Conservation (phyloP, 2,888 invertebrate genomes). For the Brenthis hecate region DNA sequence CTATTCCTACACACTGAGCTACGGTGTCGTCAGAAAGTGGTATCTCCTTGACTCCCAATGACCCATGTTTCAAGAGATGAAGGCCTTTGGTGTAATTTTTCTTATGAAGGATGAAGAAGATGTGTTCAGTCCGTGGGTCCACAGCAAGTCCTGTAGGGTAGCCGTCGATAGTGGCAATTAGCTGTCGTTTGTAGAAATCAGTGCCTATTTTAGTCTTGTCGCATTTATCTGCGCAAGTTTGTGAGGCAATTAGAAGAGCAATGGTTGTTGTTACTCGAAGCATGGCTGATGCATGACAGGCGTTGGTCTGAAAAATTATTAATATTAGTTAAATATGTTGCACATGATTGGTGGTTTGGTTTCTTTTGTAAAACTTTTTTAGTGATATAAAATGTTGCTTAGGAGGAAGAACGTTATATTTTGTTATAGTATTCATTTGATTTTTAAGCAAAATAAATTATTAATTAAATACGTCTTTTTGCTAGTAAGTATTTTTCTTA, state of each 20-base stretch:
- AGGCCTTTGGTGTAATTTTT: conserved; percentile 74
- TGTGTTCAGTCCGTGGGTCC: conserved; percentile 67
- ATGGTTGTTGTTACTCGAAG: conserved; percentile 41
- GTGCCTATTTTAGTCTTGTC: conserved; percentile 68
- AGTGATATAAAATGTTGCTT: no score
- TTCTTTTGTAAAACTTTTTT: no score
- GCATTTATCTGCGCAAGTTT: conserved; percentile 57
- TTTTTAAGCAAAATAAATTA: no score
- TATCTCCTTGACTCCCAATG: conserved; percentile 66
- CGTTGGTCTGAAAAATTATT: conserved; percentile 39
- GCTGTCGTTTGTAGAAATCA: conserved; percentile 67
- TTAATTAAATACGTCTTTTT: no score
- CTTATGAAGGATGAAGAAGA: conserved; percentile 73
- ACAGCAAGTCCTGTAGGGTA: conserved; percentile 69
- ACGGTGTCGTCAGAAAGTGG: conserved; percentile 65
- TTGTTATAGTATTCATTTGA: no score
- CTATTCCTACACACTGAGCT: conserved; percentile 70
- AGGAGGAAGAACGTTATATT: no score
- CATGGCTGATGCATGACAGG: conserved; percentile 53
- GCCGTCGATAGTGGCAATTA: conserved; percentile 71
- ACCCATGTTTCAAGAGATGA: conserved; percentile 66
- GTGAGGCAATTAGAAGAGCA: conserved; percentile 33
- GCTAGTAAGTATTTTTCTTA: no score
- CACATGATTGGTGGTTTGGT: no score
- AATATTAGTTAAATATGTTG: neutral